Evolutionary conservation across 1,140 invertebrate genomes (phyloP).

Genomic region (Drosophila equinoxialis): DNA sequence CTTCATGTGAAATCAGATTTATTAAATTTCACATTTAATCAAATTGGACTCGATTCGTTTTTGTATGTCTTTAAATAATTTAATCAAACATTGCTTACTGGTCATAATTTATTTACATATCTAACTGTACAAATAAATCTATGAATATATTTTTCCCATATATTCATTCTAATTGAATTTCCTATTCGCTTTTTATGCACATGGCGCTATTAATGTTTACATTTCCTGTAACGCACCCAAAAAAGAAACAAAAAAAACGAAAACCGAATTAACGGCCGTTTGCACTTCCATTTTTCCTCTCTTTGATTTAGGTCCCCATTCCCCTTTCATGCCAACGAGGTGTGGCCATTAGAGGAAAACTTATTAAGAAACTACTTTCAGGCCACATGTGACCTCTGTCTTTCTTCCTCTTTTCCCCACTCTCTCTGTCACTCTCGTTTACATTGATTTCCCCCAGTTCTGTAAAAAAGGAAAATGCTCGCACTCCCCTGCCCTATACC

Average conservation of each 20-base stretch:
- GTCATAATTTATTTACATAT: not conserved
- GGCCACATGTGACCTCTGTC: constrained; percentile 13
- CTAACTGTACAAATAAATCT: constrained; percentile 5
- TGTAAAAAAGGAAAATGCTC: constrained; percentile 3
- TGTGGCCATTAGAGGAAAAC: constrained; percentile 16
- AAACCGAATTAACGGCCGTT: constrained; percentile 11
- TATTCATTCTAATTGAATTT: constrained; percentile 18
- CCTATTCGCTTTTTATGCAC: constrained; percentile 9
- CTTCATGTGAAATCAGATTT: no score
- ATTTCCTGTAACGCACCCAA: constrained; percentile 20
- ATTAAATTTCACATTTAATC: no score
- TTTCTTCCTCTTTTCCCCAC: not conserved
- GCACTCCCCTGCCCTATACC: not conserved
- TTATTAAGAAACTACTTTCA: constrained; percentile 15
- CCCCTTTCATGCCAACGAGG: not conserved
- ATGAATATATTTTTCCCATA: not conserved
- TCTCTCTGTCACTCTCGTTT: not conserved
- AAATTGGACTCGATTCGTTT: no score
- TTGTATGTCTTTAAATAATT: not conserved
- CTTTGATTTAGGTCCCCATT: not conserved
- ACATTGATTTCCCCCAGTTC: not conserved
- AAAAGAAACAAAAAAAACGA: constrained; percentile 8
- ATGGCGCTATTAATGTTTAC: constrained; percentile 19
- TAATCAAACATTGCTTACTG: not conserved
- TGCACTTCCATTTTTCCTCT: constrained; percentile 15